phyloP scores from a whole-genome alignment of 2,888 invertebrate genomes.

The Lucinisca nassula region DNA sequence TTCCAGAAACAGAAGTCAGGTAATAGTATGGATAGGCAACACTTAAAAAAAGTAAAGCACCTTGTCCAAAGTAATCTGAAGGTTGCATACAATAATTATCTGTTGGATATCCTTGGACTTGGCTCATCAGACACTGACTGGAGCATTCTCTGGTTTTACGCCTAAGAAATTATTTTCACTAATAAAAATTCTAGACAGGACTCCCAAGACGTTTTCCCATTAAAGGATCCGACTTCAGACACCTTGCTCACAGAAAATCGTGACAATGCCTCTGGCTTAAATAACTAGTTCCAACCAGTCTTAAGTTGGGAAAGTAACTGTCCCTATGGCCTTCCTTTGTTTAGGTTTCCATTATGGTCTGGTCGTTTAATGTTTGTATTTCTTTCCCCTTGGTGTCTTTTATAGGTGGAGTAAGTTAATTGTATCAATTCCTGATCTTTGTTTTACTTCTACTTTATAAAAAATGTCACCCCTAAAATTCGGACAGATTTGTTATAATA shows the following conservation, averaged over 20 bases:
- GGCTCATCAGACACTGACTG: background rate
- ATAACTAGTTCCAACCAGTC: slow-evolving; percentile 17
- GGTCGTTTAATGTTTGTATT: too few species aligned
- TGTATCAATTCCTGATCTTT: too few species aligned
- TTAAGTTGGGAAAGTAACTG: too few species aligned
- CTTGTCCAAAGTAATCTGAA: slow-evolving; percentile 3
- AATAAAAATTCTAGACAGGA: slow-evolving; percentile 23
- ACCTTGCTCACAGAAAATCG: background rate
- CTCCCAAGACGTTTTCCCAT: background rate
- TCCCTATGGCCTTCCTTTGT: too few species aligned
- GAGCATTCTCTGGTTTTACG: background rate
- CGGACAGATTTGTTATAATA: background rate
- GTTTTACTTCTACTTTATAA: slow-evolving; percentile 24
- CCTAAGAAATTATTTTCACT: slow-evolving; percentile 19
- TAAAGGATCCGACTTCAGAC: background rate
- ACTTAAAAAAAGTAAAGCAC: too few species aligned
- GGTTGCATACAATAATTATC: background rate
- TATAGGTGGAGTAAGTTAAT: too few species aligned
- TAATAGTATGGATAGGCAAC: too few species aligned
- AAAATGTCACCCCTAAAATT: background rate
- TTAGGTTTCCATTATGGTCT: too few species aligned
- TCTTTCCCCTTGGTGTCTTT: too few species aligned
- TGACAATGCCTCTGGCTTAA: slow-evolving; percentile 1
- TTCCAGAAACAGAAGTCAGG: too few species aligned
- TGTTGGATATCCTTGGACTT: slow-evolving; percentile 6